phyloP scores from a whole-genome alignment of 2,888 invertebrate species.

The Stenchaetothrips biformis region DNA sequence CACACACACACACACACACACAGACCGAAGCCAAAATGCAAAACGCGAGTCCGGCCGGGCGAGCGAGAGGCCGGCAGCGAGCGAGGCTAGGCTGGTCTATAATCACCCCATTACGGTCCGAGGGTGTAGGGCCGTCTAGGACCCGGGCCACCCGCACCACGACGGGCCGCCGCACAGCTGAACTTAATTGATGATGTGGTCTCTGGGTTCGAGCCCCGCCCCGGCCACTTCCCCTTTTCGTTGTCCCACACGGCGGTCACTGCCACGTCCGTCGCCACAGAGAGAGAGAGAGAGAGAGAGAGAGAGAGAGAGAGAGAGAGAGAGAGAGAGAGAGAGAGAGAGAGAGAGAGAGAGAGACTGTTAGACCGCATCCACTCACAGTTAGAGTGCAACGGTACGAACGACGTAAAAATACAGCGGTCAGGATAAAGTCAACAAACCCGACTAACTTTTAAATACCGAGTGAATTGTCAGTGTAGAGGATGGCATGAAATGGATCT shows the following conservation, averaged over 20 bases:
- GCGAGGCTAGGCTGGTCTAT: conserved; percentile 5
- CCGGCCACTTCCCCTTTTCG: background rate
- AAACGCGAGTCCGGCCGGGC: background rate
- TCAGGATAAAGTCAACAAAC: too few relatives aligned
- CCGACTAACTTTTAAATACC: too few relatives aligned
- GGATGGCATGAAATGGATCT: too few relatives aligned
- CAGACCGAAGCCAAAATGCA: background rate
- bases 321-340: too few relatives aligned
- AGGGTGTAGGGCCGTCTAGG: background rate
- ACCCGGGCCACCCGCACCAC: too few relatives aligned
- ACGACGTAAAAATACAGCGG: too few relatives aligned
- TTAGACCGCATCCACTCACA: too few relatives aligned
- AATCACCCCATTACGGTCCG: conserved; percentile 16
- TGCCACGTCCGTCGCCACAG: background rate
- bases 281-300: too few relatives aligned
- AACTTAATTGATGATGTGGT: conserved; percentile 24
- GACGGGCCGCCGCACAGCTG: background rate
- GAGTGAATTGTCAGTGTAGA: too few relatives aligned
- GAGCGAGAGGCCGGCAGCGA: background rate
- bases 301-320: too few relatives aligned
- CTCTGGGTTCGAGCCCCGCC: conserved; percentile 3
- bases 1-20: background rate
- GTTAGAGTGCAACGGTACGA: too few relatives aligned
- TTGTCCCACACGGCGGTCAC: background rate
- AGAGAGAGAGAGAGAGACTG: too few relatives aligned